Conservation (phyloP, 2,113 vertebrate genomes). For the Ameiurus melas region DNA sequence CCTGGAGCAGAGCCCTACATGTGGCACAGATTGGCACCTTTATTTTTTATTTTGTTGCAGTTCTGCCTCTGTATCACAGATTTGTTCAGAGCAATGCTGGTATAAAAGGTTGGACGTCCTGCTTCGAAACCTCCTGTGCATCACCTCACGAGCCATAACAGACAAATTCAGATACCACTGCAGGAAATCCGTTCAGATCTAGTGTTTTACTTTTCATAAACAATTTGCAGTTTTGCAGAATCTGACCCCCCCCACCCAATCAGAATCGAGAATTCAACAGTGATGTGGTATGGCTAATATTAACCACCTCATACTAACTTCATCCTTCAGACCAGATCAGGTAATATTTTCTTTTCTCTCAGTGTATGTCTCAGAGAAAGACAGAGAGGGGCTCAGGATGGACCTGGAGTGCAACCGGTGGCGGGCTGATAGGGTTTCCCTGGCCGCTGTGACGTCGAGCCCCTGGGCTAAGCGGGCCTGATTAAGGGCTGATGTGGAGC, state of each 20-base stretch:
- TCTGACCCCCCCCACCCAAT: not conserved
- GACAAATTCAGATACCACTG: not conserved
- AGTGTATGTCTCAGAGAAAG: not conserved
- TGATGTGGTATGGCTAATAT: not conserved
- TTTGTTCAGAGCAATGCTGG: conserved; percentile 45
- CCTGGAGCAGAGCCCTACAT: conserved; percentile 58
- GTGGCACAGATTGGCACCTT: conserved; percentile 53
- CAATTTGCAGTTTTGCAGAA: not conserved
- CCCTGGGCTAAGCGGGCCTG: conserved; percentile 62
- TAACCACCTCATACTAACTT: not conserved
- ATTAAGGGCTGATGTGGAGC: conserved; percentile 65
- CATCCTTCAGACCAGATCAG: not conserved
- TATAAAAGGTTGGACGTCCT: conserved; percentile 52
- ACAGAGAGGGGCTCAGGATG: not conserved
- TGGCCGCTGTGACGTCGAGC: conserved; percentile 41
- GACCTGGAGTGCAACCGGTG: conserved; percentile 2
- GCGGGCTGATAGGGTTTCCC: conserved; percentile 24
- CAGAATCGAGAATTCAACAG: not conserved
- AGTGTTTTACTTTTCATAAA: not conserved
- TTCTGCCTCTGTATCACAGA: conserved; percentile 53
- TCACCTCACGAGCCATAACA: not conserved
- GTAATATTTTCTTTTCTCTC: not conserved
- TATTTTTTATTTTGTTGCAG: conserved; percentile 48
- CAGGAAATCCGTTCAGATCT: not conserved
- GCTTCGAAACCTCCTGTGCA: conserved; percentile 35